Evolutionary conservation across 2,888 invertebrate species (phyloP).

Genomic region (Quadroppia sp.): DNA sequence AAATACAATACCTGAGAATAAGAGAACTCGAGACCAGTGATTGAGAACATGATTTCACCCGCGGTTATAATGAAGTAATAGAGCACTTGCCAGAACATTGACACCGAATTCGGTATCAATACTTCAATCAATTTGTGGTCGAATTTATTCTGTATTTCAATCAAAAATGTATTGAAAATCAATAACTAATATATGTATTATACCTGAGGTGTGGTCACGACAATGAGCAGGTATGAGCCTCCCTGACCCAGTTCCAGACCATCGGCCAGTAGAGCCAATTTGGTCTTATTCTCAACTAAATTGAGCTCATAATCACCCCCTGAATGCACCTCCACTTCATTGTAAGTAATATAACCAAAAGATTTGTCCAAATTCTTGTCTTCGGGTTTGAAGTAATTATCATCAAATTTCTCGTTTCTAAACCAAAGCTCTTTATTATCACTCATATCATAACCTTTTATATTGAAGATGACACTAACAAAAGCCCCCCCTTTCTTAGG

Average conservation of each 20-base stretch:
- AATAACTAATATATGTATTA: too few species aligned
- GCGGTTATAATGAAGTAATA: slow-evolving; percentile 88
- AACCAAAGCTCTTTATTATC: too few species aligned
- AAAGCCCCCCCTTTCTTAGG: slow-evolving; percentile 26
- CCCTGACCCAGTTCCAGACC: slow-evolving; percentile 1
- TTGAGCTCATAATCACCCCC: neutral
- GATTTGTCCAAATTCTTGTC: neutral
- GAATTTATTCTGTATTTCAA: neutral
- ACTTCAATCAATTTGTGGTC: neutral
- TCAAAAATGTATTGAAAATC: neutral
- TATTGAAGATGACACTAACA: slow-evolving; percentile 21
- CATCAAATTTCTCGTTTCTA: too few species aligned
- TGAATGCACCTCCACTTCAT: neutral
- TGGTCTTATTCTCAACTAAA: neutral
- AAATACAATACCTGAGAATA: slow-evolving; percentile 80
- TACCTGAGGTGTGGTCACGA: neutral
- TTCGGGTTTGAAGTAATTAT: too few species aligned
- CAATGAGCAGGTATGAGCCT: neutral
- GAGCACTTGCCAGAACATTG: slow-evolving; percentile 80
- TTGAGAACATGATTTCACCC: slow-evolving; percentile 92
- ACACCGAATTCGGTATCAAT: slow-evolving; percentile 50
- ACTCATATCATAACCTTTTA: neutral
- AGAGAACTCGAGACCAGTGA: slow-evolving; percentile 91
- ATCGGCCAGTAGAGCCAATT: neutral
- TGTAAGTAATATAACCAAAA: neutral